Conservation (phyloP, 2,888 invertebrate genomes). For the Chironomus riparius region DNA sequence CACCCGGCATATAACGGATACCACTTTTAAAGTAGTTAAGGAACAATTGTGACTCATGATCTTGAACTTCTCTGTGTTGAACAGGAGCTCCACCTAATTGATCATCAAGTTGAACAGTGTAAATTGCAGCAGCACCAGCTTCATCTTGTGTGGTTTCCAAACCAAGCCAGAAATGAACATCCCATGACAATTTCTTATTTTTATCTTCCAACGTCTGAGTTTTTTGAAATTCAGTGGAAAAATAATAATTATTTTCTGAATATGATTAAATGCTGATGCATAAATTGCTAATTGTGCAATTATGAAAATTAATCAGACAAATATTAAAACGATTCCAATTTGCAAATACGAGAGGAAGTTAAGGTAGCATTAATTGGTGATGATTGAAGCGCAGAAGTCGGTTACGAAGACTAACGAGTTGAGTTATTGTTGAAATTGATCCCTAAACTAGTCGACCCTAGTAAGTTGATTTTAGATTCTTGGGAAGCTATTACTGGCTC, state of each 20-base stretch:
- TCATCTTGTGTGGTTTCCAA: constrained; percentile 68
- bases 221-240: neutral
- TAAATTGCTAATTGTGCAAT: constrained; percentile 31
- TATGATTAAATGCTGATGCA: neutral
- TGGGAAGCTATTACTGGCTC: too few species aligned
- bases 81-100: constrained; percentile 72
- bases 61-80: constrained; percentile 78
- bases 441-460: too few species aligned
- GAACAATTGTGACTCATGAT: constrained; percentile 73
- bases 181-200: constrained; percentile 59
- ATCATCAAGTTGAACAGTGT: constrained; percentile 77
- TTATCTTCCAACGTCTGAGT: constrained; percentile 60
- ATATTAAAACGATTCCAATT: neutral
- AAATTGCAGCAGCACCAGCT: constrained; percentile 64
- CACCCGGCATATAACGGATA: constrained; percentile 53
- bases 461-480: too few species aligned
- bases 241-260: neutral
- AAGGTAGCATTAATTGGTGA: too few species aligned
- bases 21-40: constrained; percentile 63
- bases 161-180: constrained; percentile 85
- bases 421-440: too few species aligned
- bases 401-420: too few species aligned
- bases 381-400: too few species aligned
- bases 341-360: too few species aligned
- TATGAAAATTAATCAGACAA: constrained; percentile 5